Conservation (phyloP, 37 sponge, comb jelly and placozoan species). For the Chondrilla cf. caribensis region DNA sequence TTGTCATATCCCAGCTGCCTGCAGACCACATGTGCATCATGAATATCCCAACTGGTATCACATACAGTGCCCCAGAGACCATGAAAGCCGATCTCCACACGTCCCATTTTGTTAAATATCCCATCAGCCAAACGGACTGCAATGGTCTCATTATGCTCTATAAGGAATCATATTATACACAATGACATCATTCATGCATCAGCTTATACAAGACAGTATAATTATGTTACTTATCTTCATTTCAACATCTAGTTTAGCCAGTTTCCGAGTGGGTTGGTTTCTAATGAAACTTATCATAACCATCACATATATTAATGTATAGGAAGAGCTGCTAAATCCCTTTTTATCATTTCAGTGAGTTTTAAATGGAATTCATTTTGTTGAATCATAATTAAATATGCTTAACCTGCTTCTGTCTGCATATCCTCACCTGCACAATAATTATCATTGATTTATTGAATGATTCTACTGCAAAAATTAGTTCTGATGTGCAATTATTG, state of each 20-base stretch:
- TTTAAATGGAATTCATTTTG: no score
- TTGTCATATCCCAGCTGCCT: slow-evolving; percentile 37
- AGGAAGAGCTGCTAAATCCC: no score
- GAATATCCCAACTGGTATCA: slow-evolving; percentile 11
- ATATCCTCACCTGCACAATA: no score
- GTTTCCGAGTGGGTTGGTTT: neutral
- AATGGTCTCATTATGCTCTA: neutral
- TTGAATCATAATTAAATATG: no score
- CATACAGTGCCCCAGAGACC: slow-evolving; percentile 38
- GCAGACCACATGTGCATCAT: slow-evolving; percentile 43
- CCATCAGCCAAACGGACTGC: slow-evolving; percentile 26
- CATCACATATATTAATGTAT: no score
- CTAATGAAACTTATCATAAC: no score
- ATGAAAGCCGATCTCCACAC: slow-evolving; percentile 19
- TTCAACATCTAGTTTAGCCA: neutral
- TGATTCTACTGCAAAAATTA: no score
- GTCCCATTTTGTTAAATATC: neutral
- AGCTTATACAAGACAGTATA: neutral
- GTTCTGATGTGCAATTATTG: no score
- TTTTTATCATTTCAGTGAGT: no score
- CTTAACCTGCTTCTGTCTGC: no score
- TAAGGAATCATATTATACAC: neutral
- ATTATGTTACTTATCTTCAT: no score
- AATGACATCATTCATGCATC: neutral
- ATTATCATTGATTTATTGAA: no score